phyloP scores from a whole-genome alignment of 2,797 vertebrate genomes.

The Danio aesculapii region DNA sequence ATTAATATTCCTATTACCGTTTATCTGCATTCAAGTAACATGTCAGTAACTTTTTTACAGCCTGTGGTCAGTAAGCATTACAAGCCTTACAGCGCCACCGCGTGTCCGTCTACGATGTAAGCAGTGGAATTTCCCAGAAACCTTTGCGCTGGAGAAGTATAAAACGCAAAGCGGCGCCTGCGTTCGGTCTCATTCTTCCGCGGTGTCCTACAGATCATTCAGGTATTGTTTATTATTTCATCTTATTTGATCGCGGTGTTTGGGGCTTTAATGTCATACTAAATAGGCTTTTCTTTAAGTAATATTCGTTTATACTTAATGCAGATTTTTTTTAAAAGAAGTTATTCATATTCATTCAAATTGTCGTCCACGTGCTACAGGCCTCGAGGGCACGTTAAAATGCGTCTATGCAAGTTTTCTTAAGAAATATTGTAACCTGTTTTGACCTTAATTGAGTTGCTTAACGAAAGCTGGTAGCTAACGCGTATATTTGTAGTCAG shows the following conservation, averaged over 20 bases:
- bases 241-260: rapidly evolving
- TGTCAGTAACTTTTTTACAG: too few species aligned
- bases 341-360: background rate
- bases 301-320: background rate
- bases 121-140: conserved; percentile 57
- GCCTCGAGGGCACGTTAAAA: background rate
- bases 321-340: too few species aligned
- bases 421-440: background rate
- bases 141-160: conserved; percentile 54
- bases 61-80: too few species aligned
- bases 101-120: background rate
- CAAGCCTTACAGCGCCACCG: background rate
- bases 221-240: rapidly evolving
- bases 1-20: background rate
- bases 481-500: too few species aligned
- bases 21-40: background rate
- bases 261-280: rapidly evolving
- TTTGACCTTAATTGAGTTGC: too few species aligned
- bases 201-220: rapidly evolving
- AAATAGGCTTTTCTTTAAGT: rapidly evolving
- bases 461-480: too few species aligned
- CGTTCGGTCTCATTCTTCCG: conserved; percentile 35
- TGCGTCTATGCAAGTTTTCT: rapidly evolving
- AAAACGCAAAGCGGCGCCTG: background rate
- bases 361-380: background rate